A percentile compares a stretch with the other conserved stretches of the same genome.
Conservation (phyloP, 2,113 vertebrate genomes). For the Rhinolophus sinicus region DNA sequence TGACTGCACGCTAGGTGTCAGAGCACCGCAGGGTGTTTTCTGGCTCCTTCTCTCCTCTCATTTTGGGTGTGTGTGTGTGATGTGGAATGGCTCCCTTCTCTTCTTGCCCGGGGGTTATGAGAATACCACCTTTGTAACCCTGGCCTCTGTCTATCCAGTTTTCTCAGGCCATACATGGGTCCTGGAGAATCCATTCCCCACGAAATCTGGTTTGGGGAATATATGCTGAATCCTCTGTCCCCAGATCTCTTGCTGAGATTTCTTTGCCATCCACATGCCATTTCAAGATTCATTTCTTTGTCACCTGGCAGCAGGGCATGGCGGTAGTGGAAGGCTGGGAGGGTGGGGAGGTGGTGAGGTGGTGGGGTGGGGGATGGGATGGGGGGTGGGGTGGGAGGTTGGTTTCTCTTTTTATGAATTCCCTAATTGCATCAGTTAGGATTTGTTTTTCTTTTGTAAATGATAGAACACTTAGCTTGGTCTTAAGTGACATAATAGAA, state of each 20-base stretch:
- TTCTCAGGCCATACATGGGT: not conserved
- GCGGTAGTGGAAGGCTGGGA: no score
- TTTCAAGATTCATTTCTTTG: not conserved
- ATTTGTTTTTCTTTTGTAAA: not conserved
- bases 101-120: accelerated
- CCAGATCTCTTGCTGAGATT: not conserved
- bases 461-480: not conserved
- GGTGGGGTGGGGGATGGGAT: no score
- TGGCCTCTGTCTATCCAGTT: not conserved
- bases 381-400: no score
- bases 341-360: no score
- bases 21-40: not conserved
- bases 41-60: not conserved
- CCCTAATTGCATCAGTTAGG: not conserved
- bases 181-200: not conserved
- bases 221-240: not conserved
- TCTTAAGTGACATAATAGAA: not conserved
- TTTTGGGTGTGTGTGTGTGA: no score
- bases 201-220: not conserved
- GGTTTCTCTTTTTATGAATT: not conserved
- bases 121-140: not conserved
- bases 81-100: not conserved
- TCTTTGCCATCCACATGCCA: not conserved
- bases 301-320: not conserved
- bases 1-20: not conserved